These are phyloP conservation scores for Heterotilapia buettikoferi DNA, from an alignment of 2,113 vertebrate species.

Conservation along the genomic window DNA sequence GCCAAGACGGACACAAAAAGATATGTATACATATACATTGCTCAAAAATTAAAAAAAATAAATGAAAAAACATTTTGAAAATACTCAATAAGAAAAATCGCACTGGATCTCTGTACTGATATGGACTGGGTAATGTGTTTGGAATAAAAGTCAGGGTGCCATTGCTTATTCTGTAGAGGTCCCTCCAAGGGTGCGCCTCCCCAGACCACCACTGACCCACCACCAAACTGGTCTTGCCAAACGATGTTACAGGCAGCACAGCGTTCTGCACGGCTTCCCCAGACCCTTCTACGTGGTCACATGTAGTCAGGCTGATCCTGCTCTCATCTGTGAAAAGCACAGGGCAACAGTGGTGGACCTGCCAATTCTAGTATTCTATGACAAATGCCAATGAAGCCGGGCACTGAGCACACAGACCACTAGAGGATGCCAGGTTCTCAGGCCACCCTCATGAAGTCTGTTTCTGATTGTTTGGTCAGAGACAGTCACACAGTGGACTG, in stretches of 20 bases:
- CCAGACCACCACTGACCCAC: fast-evolving
- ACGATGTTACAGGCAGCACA: neutral
- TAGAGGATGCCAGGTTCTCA: neutral
- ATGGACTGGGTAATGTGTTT: neutral
- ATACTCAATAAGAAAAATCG: neutral
- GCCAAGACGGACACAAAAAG: neutral
- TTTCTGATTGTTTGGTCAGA: neutral
- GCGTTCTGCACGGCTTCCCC: neutral
- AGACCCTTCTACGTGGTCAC: neutral
- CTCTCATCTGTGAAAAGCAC: neutral
- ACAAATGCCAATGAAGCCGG: neutral
- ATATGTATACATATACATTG: neutral
- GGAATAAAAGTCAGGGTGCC: neutral
- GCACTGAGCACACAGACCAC: neutral
- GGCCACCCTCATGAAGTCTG: neutral
- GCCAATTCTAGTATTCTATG: neutral
- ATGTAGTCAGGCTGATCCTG: neutral
- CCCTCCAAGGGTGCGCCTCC: neutral
- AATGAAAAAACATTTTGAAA: neutral
- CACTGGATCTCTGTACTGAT: neutral
- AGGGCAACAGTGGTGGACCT: neutral
- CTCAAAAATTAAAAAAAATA: fast-evolving
- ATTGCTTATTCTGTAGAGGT: neutral
- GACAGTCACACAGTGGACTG: neutral
- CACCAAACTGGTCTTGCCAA: neutral